Evolutionary conservation across 2,888 invertebrate genomes (phyloP).

Genomic region (Phanerotoma sp.): DNA sequence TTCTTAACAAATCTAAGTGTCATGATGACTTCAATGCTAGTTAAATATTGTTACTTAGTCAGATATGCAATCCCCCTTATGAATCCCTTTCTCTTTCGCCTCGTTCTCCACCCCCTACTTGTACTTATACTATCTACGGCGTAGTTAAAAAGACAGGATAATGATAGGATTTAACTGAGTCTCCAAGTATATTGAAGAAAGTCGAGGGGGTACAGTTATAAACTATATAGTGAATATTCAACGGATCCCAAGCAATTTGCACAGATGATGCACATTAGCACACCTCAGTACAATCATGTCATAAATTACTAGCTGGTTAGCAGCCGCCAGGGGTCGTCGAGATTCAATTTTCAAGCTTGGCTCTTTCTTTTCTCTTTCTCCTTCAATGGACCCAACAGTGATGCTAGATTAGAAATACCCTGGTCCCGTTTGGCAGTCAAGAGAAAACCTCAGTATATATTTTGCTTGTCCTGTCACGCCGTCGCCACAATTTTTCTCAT

Average conservation of each 20-base stretch:
- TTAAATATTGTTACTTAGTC: no score
- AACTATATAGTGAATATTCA: conserved; percentile 8
- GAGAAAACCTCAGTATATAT: conserved; percentile 10
- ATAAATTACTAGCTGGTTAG: conserved; percentile 21
- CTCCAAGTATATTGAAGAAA: no score
- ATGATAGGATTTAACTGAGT: no score
- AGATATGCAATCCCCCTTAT: no score
- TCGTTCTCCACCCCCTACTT: no score
- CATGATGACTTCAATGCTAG: not conserved
- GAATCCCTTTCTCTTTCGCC: no score
- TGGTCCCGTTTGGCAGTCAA: conserved; percentile 9
- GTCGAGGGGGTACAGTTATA: not conserved
- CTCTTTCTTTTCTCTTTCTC: conserved; percentile 4
- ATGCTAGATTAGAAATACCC: conserved; percentile 21
- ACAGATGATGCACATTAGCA: conserved; percentile 11
- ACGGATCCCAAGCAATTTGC: conserved; percentile 14
- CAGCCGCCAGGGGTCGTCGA: conserved; percentile 4
- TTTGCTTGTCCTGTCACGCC: not conserved
- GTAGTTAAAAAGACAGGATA: no score
- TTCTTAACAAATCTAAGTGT: not conserved
- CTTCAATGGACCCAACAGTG: not conserved
- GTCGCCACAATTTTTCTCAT: conserved; percentile 36
- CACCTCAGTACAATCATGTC: conserved; percentile 19
- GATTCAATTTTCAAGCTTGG: conserved; percentile 18
- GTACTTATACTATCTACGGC: no score